Conservation (phyloP, 1,140 invertebrate species). For the Zaprionus vittiger region DNA sequence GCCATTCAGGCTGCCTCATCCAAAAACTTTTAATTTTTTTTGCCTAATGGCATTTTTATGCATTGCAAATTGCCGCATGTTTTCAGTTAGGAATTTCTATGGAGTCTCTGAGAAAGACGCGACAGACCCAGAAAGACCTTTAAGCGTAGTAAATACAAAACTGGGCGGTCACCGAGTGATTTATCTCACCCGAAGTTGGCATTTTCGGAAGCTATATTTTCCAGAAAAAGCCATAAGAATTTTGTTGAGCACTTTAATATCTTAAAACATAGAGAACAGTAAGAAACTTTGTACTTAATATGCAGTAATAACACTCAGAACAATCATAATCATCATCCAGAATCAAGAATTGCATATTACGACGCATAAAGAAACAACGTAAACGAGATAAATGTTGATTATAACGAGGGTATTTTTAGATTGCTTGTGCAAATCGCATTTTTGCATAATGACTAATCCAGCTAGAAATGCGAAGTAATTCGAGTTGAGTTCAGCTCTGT, state of each 20-base stretch:
- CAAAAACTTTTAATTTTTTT: conserved; percentile 33
- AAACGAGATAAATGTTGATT: conserved; percentile 40
- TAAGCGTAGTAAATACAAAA: neutral
- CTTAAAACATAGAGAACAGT: too few relatives aligned
- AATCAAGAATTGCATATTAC: conserved; percentile 21
- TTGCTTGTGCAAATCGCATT: conserved; percentile 36
- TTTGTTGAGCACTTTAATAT: neutral
- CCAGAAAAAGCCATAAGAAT: neutral
- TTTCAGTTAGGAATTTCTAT: conserved; percentile 46
- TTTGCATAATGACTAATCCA: conserved; percentile 42
- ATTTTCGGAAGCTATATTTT: conserved; percentile 4
- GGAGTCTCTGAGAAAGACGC: conserved; percentile 19
- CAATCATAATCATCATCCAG: conserved; percentile 10
- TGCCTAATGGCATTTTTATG: conserved; percentile 58
- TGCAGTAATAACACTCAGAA: neutral
- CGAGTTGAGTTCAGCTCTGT: neutral
- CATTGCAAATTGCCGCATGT: conserved; percentile 47
- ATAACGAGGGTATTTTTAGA: conserved; percentile 31
- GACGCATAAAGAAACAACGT: conserved; percentile 48
- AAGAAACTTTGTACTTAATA: neutral
- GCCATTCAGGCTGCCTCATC: conserved; percentile 34
- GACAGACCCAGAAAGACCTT: conserved; percentile 20
- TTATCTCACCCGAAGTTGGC: conserved; percentile 3
- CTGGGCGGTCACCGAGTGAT: conserved; percentile 16
- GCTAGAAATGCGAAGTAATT: conserved; percentile 16